Base-by-base conservation (phyloP, 2,888 invertebrate genomes). In the Microctonus brassicae region DNA sequence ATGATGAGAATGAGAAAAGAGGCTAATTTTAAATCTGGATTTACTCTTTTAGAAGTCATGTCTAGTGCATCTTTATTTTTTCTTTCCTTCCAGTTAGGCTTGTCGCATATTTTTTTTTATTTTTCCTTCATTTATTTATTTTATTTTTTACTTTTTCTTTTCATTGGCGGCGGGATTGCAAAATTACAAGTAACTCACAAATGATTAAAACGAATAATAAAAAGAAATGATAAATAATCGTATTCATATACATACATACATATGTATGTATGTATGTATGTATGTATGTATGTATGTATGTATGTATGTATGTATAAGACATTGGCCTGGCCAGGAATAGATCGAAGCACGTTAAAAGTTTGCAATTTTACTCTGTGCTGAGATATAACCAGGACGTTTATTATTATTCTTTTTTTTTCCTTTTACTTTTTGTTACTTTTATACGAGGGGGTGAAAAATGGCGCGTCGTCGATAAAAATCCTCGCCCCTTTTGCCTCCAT, bases 401-500 rank as follows among this genome's bases (percentile, higher is more conserved):
- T 42, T 70, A 62, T 36, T 65, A 29, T 29, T 29, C 3, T 68
- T 58, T 36, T 63, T 73, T 64, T 42, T 42, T 53, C 66, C 52
- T 20, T 63, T 63, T 63, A 47, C 55, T 60, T 60, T 65, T 68
- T 66, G 58, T 69, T 69, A 26, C 55, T 55, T 33, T 26, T 39
- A 67, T 57, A 67, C 39, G 63, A 68, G 7, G 1, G 58, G 58
- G 58, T 33, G 20, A 58, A 58, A 34, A 29, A 34, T 34, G 4
- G 0, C 55, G 13, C 11, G 55, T 53, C 53, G 53, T 17, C 17
- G 20, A 47, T 47, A 20, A 17, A 47, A 47, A 47, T 47, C 20
- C 47, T 17, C 29, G 3, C 7, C 29, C 7, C 29, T 29, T 29
- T 29, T 3, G 29, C 3, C 47, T 17, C 47, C 17, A 20, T 47